Evolutionary conservation across 2,888 invertebrate species (phyloP).

Genomic region (Drosophila vallismaia): DNA sequence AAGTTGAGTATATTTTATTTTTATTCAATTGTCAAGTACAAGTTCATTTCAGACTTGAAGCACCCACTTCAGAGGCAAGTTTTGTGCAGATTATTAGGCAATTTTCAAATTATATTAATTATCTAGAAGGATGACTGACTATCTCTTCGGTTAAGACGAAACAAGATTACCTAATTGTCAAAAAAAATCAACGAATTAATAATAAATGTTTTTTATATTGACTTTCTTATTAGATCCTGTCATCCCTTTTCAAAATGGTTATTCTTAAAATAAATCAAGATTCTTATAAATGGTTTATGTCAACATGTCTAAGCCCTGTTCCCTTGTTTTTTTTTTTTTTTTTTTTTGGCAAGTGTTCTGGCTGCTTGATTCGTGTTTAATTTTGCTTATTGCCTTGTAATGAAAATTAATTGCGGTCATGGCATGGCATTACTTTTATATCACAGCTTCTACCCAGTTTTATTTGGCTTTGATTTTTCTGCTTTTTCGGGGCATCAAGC

Average conservation of each 20-base stretch:
- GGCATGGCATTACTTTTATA: slow-evolving; percentile 43
- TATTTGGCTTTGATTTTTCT: slow-evolving; percentile 22
- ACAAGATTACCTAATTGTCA: slow-evolving; percentile 3
- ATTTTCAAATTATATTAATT: neutral
- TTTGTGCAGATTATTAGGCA: slow-evolving; percentile 24
- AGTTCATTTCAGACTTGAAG: slow-evolving; percentile 28
- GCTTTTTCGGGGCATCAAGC: slow-evolving; percentile 42
- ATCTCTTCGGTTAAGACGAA: slow-evolving; percentile 59
- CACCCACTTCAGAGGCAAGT: slow-evolving; percentile 39
- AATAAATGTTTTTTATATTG: neutral
- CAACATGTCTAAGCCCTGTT: slow-evolving; percentile 50
- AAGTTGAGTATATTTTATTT: slow-evolving; percentile 17
- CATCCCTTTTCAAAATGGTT: slow-evolving; percentile 11
- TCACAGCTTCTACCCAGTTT: slow-evolving; percentile 14
- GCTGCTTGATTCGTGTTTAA: slow-evolving; percentile 71
- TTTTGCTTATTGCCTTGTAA: slow-evolving; percentile 73
- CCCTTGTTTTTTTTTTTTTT: neutral
- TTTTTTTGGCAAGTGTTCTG: slow-evolving; percentile 8
- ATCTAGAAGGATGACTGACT: no score
- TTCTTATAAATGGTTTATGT: slow-evolving; percentile 61
- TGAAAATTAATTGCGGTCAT: slow-evolving; percentile 73
- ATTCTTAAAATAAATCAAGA: slow-evolving; percentile 30
- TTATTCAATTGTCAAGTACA: slow-evolving; percentile 28
- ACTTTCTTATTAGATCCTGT: neutral
- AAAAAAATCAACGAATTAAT: neutral